Base-by-base conservation (phyloP, 2,797 vertebrate genomes). In the Bucorvus abyssinicus region DNA sequence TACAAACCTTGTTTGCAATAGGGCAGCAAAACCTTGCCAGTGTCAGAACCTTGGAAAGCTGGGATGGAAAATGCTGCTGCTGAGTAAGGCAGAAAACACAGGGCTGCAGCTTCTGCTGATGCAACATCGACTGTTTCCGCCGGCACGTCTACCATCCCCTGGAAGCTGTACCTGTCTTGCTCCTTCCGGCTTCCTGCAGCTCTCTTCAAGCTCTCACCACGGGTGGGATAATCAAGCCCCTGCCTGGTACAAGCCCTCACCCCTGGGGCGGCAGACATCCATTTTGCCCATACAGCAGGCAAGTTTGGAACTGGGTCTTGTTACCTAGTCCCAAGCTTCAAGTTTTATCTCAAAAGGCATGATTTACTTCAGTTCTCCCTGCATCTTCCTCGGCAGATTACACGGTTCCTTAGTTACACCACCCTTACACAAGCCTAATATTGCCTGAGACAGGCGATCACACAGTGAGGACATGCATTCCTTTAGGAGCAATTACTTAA, bases 401-500 rank as follows among this genome's bases (percentile, higher is more conserved):
- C 12, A 19, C 36, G 23, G 12, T 64, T 47, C 27, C 47, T 42
- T 44, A n/a, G 9, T 22, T 86, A 30, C 34, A 79, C 18, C 12
- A 11, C n/a, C 22, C 26, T 84, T 84, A 59, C 36, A 80, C 18
- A 65, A 47, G 15, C 9, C 11, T 36, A 59, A 12, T 70, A 55
- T 45, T 67, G 12, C 22, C 29, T 44, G 32, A 92, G 63, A 87
- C 9, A 53, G 38, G 59, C 69, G 42, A 45, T 96, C 27, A 10
- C 26, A 70, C 9, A 60, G 6, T 69, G 32, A 85, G 32, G 40
- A 50, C 12, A 63, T 16, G 27, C 47, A 68, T 91, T 95, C 91
- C 56, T 92, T 92, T 77, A 68, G 56, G 63, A 86, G 23, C 79
- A 90, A 95, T 70, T 85, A 87, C 87, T 94, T 87, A 55, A 93